Percentiles rank a stretch among this genome's conserved stretches.
Evolutionary conservation across 2,797 vertebrate genomes (phyloP).

Genomic region (Syngnathus acus): DNA sequence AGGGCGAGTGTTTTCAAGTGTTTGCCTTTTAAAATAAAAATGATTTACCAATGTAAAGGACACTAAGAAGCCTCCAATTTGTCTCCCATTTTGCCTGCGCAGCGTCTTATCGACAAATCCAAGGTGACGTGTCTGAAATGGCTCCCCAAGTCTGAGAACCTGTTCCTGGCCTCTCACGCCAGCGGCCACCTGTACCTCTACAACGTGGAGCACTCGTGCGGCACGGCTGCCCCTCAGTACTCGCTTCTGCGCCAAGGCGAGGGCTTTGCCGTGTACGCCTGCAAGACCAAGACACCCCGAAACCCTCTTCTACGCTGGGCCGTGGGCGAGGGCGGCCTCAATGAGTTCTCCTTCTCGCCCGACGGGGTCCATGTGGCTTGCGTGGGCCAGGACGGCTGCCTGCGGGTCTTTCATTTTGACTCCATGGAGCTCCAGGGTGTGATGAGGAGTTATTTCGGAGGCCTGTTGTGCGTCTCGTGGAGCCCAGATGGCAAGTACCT

Average conservation of each 20-base stretch:
- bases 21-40: no score
- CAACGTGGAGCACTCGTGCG: conserved; percentile 80
- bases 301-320: conserved; percentile 89
- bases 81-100: conserved; percentile 13
- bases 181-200: conserved; percentile 92
- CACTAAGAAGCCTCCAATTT: neutral
- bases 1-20: no score
- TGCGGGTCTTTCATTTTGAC: conserved; percentile 87
- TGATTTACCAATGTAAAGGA: neutral
- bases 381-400: conserved; percentile 84
- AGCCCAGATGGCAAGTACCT: conserved; percentile 88
- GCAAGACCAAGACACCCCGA: conserved; percentile 81
- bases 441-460: conserved; percentile 92
- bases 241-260: conserved; percentile 80
- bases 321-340: conserved; percentile 82
- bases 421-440: conserved; percentile 87
- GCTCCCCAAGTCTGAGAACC: conserved; percentile 83
- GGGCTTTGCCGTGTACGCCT: conserved; percentile 83
- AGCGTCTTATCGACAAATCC: conserved; percentile 88
- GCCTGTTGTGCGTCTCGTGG: conserved; percentile 87
- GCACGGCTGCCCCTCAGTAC: conserved; percentile 76
- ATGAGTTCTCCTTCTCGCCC: conserved; percentile 86
- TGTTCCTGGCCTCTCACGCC: conserved; percentile 85
- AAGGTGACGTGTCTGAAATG: conserved; percentile 87
- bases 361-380: conserved; percentile 85